phyloP scores from a whole-genome alignment of 2,888 invertebrate species.

The Falcaria lacertinaria region DNA sequence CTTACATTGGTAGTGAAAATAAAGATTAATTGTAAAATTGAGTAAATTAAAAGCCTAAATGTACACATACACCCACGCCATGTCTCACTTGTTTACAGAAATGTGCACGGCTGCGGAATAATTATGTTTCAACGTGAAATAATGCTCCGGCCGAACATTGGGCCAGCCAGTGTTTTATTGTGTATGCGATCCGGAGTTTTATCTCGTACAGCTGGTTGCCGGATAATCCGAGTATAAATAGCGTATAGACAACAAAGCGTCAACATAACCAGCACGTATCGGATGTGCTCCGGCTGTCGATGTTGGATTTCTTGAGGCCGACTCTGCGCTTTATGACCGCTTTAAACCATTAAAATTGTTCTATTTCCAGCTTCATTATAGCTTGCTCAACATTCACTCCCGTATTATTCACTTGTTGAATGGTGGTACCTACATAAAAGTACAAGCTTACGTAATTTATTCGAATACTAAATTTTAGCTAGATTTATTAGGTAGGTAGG shows the following conservation, averaged over 20 bases:
- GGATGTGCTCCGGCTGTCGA: slow-evolving; percentile 30
- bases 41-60: slow-evolving; percentile 53
- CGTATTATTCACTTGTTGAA: neutral
- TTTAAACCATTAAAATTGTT: slow-evolving; percentile 30
- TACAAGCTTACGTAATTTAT: neutral
- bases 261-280: slow-evolving; percentile 39
- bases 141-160: slow-evolving; percentile 55
- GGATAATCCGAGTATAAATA: slow-evolving; percentile 68
- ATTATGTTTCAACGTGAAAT: slow-evolving; percentile 64
- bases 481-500: too few species aligned
- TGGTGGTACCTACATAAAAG: neutral
- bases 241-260: slow-evolving; percentile 64
- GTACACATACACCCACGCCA: slow-evolving; percentile 55
- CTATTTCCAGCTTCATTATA: slow-evolving; percentile 22
- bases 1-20: too few species aligned
- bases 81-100: slow-evolving; percentile 67
- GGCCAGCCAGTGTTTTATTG: slow-evolving; percentile 64
- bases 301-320: slow-evolving; percentile 24
- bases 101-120: slow-evolving; percentile 58
- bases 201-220: slow-evolving; percentile 73
- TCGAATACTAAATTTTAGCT: too few species aligned
- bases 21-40: slow-evolving; percentile 30
- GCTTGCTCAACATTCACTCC: slow-evolving; percentile 1
- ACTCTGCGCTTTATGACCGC: slow-evolving; percentile 24
- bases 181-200: slow-evolving; percentile 58